phyloP scores from a whole-genome alignment of 2,113 vertebrate species.

The Catharus bicknelli region DNA sequence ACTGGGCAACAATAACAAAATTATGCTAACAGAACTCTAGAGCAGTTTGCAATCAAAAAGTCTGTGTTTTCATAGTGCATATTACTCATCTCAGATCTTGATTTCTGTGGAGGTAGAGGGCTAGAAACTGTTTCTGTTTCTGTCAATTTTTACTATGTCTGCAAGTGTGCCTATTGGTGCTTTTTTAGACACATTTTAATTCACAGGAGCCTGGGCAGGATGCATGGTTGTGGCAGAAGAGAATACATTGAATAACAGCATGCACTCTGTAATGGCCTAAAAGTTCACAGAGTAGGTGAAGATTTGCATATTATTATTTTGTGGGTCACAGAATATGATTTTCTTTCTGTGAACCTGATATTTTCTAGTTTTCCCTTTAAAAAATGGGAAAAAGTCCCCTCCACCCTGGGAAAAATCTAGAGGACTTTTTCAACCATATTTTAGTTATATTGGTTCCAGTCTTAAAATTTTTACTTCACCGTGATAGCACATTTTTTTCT shows the following conservation, averaged over 20 bases:
- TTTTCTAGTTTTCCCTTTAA: not conserved
- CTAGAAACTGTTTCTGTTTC: not conserved
- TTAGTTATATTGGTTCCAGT: not conserved
- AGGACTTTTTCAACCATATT: not conserved
- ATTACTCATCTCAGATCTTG: not conserved
- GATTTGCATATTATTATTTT: not conserved
- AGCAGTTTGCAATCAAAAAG: not conserved
- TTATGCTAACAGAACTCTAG: not conserved
- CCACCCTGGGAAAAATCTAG: not conserved
- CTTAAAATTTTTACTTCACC: not conserved
- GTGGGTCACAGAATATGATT: not conserved
- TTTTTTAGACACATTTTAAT: not conserved
- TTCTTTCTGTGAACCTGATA: not conserved
- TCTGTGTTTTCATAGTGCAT: not conserved
- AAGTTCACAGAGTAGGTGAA: not conserved
- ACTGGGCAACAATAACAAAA: not conserved
- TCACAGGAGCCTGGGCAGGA: not conserved
- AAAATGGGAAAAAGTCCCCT: not conserved
- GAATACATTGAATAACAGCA: not conserved
- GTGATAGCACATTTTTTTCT: not conserved
- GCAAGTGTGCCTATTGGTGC: not conserved
- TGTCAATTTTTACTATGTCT: not conserved
- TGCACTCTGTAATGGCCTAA: not conserved
- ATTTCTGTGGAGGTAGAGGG: not conserved
- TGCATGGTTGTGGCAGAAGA: not conserved